Conservation (phyloP, 1,140 invertebrate species). For the Drosophila truncata region DNA sequence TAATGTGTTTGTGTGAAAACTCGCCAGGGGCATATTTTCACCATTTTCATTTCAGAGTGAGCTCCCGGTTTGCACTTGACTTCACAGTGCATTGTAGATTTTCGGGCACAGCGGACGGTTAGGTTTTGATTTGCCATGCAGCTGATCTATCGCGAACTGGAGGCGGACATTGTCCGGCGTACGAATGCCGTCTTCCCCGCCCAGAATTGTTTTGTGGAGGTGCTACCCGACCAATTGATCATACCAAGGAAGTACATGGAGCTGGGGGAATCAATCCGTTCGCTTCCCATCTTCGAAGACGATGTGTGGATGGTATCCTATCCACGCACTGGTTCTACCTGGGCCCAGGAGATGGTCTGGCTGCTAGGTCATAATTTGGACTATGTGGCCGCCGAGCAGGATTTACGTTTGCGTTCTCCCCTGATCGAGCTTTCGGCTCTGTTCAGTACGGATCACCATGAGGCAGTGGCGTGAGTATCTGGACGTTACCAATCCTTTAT, state of each 20-base stretch:
- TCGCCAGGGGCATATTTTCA: slow-evolving; percentile 24
- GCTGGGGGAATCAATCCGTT: slow-evolving; percentile 89
- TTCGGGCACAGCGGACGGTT: slow-evolving; percentile 19
- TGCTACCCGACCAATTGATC: slow-evolving; percentile 89
- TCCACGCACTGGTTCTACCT: slow-evolving; percentile 94
- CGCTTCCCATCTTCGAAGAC: slow-evolving; percentile 89
- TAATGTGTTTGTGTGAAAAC: slow-evolving; percentile 27
- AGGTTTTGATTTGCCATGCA: slow-evolving; percentile 70
- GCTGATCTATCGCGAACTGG: slow-evolving; percentile 88
- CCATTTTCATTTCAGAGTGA: slow-evolving; percentile 33
- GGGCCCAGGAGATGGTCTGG: slow-evolving; percentile 96
- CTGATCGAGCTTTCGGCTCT: slow-evolving; percentile 87
- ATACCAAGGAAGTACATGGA: slow-evolving; percentile 89
- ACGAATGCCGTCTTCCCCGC: slow-evolving; percentile 89
- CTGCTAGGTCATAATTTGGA: slow-evolving; percentile 92
- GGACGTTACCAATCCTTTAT: too few species aligned
- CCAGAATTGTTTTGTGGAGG: slow-evolving; percentile 89
- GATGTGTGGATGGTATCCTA: slow-evolving; percentile 94
- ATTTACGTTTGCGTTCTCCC: slow-evolving; percentile 88
- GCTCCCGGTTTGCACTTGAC: slow-evolving; percentile 20
- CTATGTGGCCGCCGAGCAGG: slow-evolving; percentile 90
- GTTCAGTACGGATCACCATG: slow-evolving; percentile 86
- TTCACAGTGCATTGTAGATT: slow-evolving; percentile 36
- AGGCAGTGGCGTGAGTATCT: slow-evolving; percentile 85
- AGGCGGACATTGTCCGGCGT: slow-evolving; percentile 87